A percentile compares a stretch with the other conserved stretches of the same genome.
These are phyloP conservation scores for Onychorhynchus coronatus DNA, from an alignment of 2,113 vertebrate genomes.

Conservation along the genomic window DNA sequence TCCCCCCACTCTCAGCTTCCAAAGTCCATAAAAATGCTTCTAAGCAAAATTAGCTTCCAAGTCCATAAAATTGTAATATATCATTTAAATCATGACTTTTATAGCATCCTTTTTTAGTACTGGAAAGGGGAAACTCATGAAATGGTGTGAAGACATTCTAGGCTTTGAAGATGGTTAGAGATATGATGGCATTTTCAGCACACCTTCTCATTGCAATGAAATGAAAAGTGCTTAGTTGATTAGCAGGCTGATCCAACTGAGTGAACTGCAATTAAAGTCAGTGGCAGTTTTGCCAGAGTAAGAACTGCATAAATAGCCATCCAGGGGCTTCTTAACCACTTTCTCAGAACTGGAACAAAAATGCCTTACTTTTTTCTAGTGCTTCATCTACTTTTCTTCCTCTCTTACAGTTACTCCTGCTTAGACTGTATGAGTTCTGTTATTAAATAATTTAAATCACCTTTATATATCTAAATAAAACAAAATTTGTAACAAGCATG, in stretches of 20 bases:
- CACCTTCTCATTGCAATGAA: conserved; percentile 60
- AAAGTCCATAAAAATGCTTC: conserved; percentile 77
- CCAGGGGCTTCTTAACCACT: conserved; percentile 8
- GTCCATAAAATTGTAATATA: conserved; percentile 76
- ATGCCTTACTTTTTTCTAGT: no score
- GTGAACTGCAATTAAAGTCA: conserved; percentile 33
- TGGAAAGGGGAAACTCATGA: conserved; percentile 69
- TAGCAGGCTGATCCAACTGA: conserved; percentile 21
- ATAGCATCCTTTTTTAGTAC: conserved; percentile 64
- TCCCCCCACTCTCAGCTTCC: conserved; percentile 57
- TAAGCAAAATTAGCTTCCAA: conserved; percentile 77
- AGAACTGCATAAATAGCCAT: background rate
- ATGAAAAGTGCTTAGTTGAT: conserved; percentile 60
- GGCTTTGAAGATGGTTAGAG: conserved; percentile 70
- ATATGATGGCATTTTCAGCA: conserved; percentile 56
- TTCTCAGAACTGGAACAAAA: background rate
- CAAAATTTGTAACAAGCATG: background rate
- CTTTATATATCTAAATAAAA: background rate
- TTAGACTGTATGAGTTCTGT: background rate
- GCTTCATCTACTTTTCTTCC: background rate
- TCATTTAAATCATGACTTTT: conserved; percentile 74
- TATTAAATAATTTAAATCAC: background rate
- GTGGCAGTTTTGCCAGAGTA: conserved; percentile 8
- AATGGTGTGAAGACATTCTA: conserved; percentile 73
- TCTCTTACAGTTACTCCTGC: background rate